Base-by-base conservation (phyloP, 2,113 vertebrate genomes). In the Eretmochelys imbricata region DNA sequence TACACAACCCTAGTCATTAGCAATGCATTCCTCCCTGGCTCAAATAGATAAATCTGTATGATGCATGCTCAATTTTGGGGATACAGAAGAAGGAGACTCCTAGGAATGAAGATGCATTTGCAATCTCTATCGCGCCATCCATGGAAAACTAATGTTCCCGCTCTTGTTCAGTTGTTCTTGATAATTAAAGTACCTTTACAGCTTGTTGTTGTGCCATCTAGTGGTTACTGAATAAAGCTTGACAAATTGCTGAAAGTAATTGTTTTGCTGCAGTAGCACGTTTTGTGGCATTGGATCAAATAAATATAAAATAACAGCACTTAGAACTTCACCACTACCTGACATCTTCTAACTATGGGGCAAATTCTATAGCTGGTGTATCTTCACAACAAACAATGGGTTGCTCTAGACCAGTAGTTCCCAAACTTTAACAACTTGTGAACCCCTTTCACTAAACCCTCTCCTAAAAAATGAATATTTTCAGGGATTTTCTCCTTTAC, bases 201-300 rank as follows among this genome's bases (percentile, higher is more conserved):
- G 25, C 84, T 97, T 94, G 1, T 87, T 69, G n/a, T 80, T 94
- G 69, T 97, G 96, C 97, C 98, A 97, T 91, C 98, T 98, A 75
- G 97, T 97, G 98, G 97, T 65, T 16, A 69, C 7, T 10, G n/a
- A 5, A 46, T 8, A 42, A 54, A 93, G 89, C 82, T 29, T 92
- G 59, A 35, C 51, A 5, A 0, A 1, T 2, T 49, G 57, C 48
- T 53, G 22, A 4, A 84, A 93, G 93, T 76, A 57, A 0, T 57
- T 53, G 12, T 20, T 0, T 6, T 12, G 80, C 82, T 51, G 0
- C 46, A 80, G 57, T 51, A 55, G 59, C 25, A 10, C 38, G 24
- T 93, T 96, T 91, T 84, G 16, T 93, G 84, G 95, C 95, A 93
- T 50, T 91, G 90, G 10, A 17, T 88, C 89, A 93, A 91, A 57